phyloP scores from a whole-genome alignment of 2,113 vertebrate genomes.

The Puma concolor region DNA sequence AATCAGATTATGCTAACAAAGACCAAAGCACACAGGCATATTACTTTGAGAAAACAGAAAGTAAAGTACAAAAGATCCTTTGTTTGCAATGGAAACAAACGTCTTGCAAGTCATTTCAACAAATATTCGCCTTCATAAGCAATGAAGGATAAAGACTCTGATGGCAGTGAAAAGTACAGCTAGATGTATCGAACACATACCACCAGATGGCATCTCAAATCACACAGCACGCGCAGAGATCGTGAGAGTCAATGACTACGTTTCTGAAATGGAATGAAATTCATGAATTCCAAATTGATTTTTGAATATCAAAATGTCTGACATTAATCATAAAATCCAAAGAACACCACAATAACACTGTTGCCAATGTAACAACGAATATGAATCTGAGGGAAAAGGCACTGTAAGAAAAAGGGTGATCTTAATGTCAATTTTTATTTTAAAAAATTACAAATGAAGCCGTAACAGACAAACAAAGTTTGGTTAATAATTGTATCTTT shows the following conservation, averaged over 20 bases:
- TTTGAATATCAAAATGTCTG: slow-evolving; percentile 42
- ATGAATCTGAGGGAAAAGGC: background rate
- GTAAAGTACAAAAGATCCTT: background rate
- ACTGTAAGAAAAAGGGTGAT: slow-evolving; percentile 1
- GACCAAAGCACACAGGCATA: background rate
- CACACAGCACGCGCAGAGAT: background rate
- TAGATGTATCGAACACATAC: background rate
- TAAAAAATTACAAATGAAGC: background rate
- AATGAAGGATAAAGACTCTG: background rate
- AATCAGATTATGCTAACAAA: slow-evolving; percentile 30
- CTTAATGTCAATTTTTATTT: background rate
- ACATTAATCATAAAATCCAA: background rate
- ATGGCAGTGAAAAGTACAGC: background rate
- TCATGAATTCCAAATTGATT: background rate
- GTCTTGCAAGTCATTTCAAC: background rate
- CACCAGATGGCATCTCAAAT: slow-evolving; percentile 80
- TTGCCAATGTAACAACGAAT: background rate
- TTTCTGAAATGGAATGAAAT: background rate
- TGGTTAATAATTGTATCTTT: background rate
- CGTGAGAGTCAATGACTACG: background rate
- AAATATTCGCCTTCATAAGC: background rate
- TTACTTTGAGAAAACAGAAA: slow-evolving; percentile 26
- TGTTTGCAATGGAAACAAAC: background rate
- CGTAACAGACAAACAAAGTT: background rate
- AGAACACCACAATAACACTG: background rate